Evolutionary conservation across 2,888 invertebrate genomes (phyloP).

Genomic region (Allolobophora icterica): DNA sequence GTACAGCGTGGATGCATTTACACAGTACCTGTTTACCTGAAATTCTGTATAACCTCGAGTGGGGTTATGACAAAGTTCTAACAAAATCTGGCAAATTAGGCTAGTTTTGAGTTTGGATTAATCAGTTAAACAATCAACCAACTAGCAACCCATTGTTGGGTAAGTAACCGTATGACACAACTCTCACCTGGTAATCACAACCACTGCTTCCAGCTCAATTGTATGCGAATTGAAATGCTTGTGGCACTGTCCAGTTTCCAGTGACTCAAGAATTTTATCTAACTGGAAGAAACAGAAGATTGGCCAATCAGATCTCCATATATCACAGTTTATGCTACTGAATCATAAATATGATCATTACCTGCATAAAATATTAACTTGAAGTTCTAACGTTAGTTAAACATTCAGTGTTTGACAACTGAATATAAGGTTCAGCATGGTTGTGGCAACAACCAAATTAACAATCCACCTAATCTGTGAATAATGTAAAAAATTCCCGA

Average conservation of each 20-base stretch:
- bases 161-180: not conserved
- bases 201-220: slow-evolving; percentile 57
- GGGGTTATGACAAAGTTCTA: too few species aligned
- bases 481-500: not conserved
- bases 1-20: too few species aligned
- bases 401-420: not conserved
- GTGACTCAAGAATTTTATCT: slow-evolving; percentile 47
- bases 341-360: not conserved
- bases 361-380: not conserved
- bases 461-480: not conserved
- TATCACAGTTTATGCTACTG: not conserved
- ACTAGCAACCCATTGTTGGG: not conserved
- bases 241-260: slow-evolving; percentile 51
- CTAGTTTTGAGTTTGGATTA: not conserved
- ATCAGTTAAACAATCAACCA: not conserved
- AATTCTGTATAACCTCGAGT: too few species aligned
- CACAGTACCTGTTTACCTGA: too few species aligned
- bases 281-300: slow-evolving; percentile 46
- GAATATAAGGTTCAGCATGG: not conserved
- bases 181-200: slow-evolving; percentile 54
- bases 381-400: not conserved
- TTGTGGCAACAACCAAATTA: not conserved
- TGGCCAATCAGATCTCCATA: not conserved
- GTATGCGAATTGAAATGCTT: slow-evolving; percentile 54
- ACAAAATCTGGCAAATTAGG: not conserved